Evolutionary conservation across 2,797 vertebrate genomes (phyloP), one percentile per base, ranked within the genome.

Genomic region (Pseudochirops cupreus): DNA sequence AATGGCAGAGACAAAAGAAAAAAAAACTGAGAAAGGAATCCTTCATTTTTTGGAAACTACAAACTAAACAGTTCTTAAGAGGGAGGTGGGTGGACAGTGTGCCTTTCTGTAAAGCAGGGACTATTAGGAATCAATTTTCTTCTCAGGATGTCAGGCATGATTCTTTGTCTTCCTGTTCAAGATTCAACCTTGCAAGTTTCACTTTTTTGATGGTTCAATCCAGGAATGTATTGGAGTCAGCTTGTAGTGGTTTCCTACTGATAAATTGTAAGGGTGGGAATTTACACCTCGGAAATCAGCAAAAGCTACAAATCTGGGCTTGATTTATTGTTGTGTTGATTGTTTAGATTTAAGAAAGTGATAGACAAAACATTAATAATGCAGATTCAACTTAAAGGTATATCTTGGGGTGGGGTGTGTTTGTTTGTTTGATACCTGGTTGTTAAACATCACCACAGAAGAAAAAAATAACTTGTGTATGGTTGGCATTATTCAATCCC

Each of bases 161-260:
- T 26, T 95, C 24, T 52, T 94, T 95, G 92, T 91, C 95, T 95
- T 98, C 89, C 91, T 96, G 58, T 53, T 4, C 91, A 95, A 97
- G 92, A 53, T 96, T 95, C 50, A 91, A 56, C 94, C 53, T 59
- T 94, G 96, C 93, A 67, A 82, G 56, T n/a, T 52, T 56, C 96
- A 93, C 95, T 91, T 90, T 90, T 95, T 13, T 92, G 82, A 54
- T 96, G 55, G 33, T 93, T 97, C 96, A 92, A 50, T 95, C 92
- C 95, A 94, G 31, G 74, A 67, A 67, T n/a, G 62, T 67, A n/a
- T 7, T 67, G 13, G 62, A 67, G 14, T 18, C 62, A n/a, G 62
- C 5, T 18, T n/a, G 14, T 18, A n/a, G 5, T 67, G 4, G 33
- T n/a, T 67, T 67, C 29, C 14, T 18, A 67, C n/a, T 67, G 14